Conservation (phyloP, 2,113 vertebrate species). For the Pseudorhombus dupliciocellatus region DNA sequence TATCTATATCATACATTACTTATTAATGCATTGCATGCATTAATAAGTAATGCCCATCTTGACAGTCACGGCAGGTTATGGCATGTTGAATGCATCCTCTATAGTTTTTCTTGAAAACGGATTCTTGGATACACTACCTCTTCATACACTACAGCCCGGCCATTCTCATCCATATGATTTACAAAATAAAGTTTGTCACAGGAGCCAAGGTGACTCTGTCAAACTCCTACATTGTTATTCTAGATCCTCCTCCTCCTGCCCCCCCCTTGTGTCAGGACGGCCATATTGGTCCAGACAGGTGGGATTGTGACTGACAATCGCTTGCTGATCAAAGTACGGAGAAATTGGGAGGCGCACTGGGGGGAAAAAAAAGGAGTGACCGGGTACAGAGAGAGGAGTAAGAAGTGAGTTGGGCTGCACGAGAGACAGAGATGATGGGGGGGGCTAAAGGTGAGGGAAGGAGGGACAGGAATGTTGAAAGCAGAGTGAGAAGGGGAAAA, state of each 20-base stretch:
- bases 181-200: constrained; percentile 64
- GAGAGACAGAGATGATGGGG: neutral
- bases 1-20: no score
- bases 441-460: constrained; percentile 45
- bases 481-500: neutral
- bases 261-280: constrained; percentile 61
- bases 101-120: no score
- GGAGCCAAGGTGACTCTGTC: constrained; percentile 69
- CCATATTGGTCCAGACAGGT: constrained; percentile 62
- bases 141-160: constrained; percentile 19
- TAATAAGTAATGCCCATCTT: no score
- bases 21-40: no score
- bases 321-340: constrained; percentile 55
- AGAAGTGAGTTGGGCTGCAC: neutral
- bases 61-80: no score
- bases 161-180: constrained; percentile 53
- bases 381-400: constrained; percentile 6
- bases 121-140: neutral
- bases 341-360: constrained; percentile 21
- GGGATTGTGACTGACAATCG: constrained; percentile 54
- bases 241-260: constrained; percentile 12
- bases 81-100: no score
- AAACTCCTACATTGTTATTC: constrained; percentile 52
- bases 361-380: neutral
- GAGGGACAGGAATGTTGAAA: constrained; percentile 12